A percentile compares a stretch with the other conserved stretches of the same genome.
phyloP scores from a whole-genome alignment of 1,140 invertebrate species.

The Lordiphosa collinella region DNA sequence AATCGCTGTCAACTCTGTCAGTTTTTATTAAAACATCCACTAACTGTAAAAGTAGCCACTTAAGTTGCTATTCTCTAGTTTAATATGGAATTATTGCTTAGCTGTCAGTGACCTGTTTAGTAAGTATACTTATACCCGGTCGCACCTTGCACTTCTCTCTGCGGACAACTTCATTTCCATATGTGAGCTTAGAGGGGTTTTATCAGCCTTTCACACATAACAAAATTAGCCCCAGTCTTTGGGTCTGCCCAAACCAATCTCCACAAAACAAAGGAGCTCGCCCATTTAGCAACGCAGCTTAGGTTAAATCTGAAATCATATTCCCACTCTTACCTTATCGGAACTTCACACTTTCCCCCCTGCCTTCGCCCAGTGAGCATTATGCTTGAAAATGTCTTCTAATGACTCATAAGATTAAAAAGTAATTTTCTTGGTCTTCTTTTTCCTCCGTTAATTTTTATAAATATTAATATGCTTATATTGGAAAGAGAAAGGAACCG shows the following conservation, averaged over 20 bases:
- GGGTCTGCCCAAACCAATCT: conserved; percentile 6
- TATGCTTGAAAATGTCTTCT: conserved; percentile 65
- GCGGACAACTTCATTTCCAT: conserved; percentile 62
- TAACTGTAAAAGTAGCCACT: neutral
- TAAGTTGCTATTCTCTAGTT: conserved; percentile 2
- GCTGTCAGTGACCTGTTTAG: conserved; percentile 14
- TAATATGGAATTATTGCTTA: conserved; percentile 3
- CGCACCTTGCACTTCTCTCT: conserved; percentile 24
- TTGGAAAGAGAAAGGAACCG: conserved; percentile 14
- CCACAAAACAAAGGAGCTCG: conserved; percentile 48
- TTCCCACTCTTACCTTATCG: conserved; percentile 38
- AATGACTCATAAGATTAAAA: conserved; percentile 78
- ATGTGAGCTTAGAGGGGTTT: conserved; percentile 3
- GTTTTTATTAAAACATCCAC: neutral
- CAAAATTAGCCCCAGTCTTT: conserved; percentile 43
- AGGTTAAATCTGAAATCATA: conserved; percentile 32
- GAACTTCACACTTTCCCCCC: conserved; percentile 31
- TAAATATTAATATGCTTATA: conserved; percentile 73
- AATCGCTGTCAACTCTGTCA: too few relatives aligned
- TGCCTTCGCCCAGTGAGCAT: conserved; percentile 23
- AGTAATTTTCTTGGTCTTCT: conserved; percentile 61
- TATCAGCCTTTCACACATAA: conserved; percentile 55
- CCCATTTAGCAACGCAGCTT: conserved; percentile 56
- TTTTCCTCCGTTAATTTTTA: conserved; percentile 62
- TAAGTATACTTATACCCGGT: conserved; percentile 33